phyloP scores from a whole-genome alignment of 2,797 vertebrate genomes.

The Acanthopagrus latus region DNA sequence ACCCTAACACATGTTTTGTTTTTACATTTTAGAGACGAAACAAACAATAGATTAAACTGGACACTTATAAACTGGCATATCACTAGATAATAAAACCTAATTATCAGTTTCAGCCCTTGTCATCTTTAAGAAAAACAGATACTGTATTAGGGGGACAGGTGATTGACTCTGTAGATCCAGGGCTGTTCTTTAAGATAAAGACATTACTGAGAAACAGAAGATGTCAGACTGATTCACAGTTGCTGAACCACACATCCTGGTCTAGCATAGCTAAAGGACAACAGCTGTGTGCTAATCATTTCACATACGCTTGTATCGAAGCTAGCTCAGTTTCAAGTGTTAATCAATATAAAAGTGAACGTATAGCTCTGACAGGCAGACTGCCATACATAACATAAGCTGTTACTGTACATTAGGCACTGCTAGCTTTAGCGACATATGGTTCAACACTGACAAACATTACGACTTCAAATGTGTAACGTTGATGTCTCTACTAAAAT shows the following conservation, averaged over 20 bases:
- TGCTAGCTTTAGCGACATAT: constrained; percentile 6
- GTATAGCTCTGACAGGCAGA: neutral
- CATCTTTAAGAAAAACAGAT: neutral
- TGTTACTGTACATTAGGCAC: neutral
- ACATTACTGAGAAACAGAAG: neutral
- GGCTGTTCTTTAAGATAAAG: too few species aligned
- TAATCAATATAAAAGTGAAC: neutral
- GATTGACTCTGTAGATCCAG: neutral
- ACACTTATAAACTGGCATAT: neutral
- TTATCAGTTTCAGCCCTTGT: neutral
- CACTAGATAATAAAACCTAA: too few species aligned
- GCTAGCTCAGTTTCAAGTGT: neutral
- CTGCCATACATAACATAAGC: neutral
- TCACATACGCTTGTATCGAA: neutral
- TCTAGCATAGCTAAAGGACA: neutral
- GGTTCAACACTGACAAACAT: neutral
- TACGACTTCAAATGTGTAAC: neutral
- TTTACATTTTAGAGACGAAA: neutral
- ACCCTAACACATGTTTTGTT: too few species aligned
- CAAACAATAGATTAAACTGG: rapidly evolving
- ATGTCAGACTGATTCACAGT: neutral
- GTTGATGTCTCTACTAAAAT: neutral
- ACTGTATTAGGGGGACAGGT: neutral
- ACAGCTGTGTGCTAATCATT: neutral
- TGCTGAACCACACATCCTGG: neutral